A percentile compares a stretch with the other conserved stretches of the same genome.
Conservation (phyloP, 2,113 vertebrate genomes). For the Thinocorus orbignyianus region DNA sequence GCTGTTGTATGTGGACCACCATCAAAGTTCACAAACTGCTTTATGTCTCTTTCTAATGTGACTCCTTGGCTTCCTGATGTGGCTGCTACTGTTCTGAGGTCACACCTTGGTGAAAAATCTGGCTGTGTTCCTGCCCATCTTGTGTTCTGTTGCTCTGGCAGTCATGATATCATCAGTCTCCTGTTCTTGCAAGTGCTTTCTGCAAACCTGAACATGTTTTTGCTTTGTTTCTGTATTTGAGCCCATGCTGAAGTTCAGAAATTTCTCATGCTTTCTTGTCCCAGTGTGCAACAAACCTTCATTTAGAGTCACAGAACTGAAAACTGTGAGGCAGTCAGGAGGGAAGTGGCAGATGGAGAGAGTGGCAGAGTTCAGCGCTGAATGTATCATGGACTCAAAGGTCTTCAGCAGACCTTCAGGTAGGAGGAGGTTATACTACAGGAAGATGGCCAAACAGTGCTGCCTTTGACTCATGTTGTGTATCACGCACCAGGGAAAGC, state of each 20-base stretch:
- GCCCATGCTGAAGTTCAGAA: background rate
- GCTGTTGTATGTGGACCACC: background rate
- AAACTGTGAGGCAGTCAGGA: background rate
- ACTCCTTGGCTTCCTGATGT: background rate
- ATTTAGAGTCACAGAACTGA: background rate
- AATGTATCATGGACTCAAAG: accelerated
- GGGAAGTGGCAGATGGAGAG: background rate
- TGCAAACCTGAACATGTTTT: background rate
- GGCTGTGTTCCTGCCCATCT: background rate
- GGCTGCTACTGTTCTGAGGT: background rate
- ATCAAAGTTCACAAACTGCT: background rate
- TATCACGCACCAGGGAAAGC: background rate
- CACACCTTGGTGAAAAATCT: background rate
- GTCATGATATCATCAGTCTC: background rate
- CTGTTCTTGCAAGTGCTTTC: background rate
- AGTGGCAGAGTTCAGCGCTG: background rate
- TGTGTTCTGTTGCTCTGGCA: background rate
- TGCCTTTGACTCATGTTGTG: background rate
- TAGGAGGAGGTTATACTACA: background rate
- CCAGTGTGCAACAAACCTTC: background rate
- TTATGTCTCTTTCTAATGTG: background rate
- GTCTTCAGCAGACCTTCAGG: background rate
- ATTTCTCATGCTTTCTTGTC: background rate
- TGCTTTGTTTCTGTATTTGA: background rate
- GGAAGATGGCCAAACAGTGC: background rate